Evolutionary conservation across 1,140 invertebrate genomes (phyloP).

Genomic region (Eurytemora carolleeae): DNA sequence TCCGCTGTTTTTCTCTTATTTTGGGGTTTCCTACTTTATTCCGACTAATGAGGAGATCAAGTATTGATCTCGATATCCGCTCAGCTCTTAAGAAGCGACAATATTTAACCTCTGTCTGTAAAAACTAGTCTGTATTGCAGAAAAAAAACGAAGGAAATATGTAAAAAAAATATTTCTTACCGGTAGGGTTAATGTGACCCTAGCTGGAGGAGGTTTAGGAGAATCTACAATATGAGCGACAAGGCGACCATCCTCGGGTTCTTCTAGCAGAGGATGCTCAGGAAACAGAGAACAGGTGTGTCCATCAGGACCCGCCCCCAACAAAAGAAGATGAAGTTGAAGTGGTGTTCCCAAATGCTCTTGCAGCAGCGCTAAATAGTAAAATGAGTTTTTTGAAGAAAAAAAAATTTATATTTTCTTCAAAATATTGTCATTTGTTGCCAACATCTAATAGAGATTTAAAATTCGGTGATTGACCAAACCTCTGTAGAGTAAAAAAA

Average conservation of each 20-base stretch:
- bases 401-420: background rate
- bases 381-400: background rate
- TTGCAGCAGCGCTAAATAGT: background rate
- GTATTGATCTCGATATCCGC: too few relatives aligned
- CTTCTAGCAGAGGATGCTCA: constrained; percentile 23
- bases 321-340: constrained; percentile 61
- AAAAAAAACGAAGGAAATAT: background rate
- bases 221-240: constrained; percentile 73
- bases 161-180: constrained; percentile 27
- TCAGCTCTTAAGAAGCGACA: too few relatives aligned
- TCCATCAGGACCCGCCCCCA: constrained; percentile 95
- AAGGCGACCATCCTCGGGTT: constrained; percentile 31
- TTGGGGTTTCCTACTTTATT: too few relatives aligned
- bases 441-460: too few relatives aligned
- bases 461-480: too few relatives aligned
- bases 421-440: background rate
- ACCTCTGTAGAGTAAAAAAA: too few relatives aligned
- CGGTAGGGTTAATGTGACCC: constrained; percentile 80
- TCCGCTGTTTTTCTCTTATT: too few relatives aligned
- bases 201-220: constrained; percentile 74
- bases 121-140: background rate
- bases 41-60: too few relatives aligned
- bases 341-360: constrained; percentile 25
- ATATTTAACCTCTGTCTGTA: background rate
- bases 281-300: constrained; percentile 97